A percentile compares a stretch with the other conserved stretches of the same genome.
Conservation (phyloP, 2,797 vertebrate genomes). For the Poecilia wingei region DNA sequence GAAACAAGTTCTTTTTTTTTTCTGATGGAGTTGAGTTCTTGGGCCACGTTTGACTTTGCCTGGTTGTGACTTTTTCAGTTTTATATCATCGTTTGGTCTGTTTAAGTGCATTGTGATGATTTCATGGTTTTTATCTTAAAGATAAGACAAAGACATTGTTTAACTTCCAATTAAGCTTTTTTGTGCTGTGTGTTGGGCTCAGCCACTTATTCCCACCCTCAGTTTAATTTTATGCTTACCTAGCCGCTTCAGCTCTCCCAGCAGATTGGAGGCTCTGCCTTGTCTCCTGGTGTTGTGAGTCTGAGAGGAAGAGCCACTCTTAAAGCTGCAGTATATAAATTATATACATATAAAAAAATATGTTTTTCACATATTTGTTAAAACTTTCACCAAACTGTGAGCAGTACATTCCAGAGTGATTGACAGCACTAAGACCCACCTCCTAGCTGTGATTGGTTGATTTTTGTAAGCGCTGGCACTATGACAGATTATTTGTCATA, state of each 20-base stretch:
- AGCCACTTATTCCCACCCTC: not conserved
- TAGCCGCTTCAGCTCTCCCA: constrained; percentile 8
- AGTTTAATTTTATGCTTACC: constrained; percentile 48
- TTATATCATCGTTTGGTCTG: not conserved
- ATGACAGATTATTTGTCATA: too few relatives aligned
- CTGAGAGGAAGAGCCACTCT: not conserved
- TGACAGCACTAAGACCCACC: too few relatives aligned
- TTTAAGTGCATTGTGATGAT: not conserved
- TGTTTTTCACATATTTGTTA: too few relatives aligned
- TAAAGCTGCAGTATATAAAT: not conserved
- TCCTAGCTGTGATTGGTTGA: too few relatives aligned
- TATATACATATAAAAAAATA: too few relatives aligned
- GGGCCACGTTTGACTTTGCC: not conserved
- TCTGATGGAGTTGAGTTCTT: not conserved
- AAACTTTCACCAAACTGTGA: too few relatives aligned
- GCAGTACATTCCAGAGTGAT: too few relatives aligned
- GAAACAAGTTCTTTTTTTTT: not conserved
- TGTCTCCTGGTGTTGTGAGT: not conserved
- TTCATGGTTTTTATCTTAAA: not conserved
- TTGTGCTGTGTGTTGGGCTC: not conserved
- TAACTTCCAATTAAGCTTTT: not conserved
- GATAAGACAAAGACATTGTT: not conserved
- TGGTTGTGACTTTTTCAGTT: not conserved
- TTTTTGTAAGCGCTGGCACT: too few relatives aligned
- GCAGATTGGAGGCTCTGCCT: not conserved